Conservation (phyloP, 2,888 invertebrate genomes). For the Eustalomyia histrio region DNA sequence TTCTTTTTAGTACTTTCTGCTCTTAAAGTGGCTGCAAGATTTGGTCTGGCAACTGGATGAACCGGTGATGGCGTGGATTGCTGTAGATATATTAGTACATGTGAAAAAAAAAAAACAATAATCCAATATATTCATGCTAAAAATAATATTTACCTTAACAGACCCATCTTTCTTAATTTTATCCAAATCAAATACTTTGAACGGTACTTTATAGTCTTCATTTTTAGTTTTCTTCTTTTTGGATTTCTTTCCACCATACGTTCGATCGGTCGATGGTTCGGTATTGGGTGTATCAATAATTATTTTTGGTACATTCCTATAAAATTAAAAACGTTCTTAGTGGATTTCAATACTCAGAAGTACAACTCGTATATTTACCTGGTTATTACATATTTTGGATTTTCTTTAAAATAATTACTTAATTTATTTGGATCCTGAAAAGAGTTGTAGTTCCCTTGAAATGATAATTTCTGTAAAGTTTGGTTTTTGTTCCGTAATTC, state of each 20-base stretch:
- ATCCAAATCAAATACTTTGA: constrained; percentile 69
- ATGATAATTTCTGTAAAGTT: constrained; percentile 46
- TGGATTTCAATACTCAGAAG: background rate
- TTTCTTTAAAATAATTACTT: constrained; percentile 69
- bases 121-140: background rate
- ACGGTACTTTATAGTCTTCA: constrained; percentile 60
- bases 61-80: constrained; percentile 72
- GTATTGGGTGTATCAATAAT: constrained; percentile 69
- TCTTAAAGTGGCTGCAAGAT: constrained; percentile 78
- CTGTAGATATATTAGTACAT: constrained; percentile 31
- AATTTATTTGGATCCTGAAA: constrained; percentile 48
- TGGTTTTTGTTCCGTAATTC: constrained; percentile 43
- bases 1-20: constrained; percentile 76
- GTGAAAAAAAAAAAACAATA: too few relatives aligned
- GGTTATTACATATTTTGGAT: background rate
- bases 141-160: constrained; percentile 40
- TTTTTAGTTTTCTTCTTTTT: constrained; percentile 46
- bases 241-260: constrained; percentile 60
- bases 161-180: constrained; percentile 34
- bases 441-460: constrained; percentile 42
- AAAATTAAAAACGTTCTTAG: background rate
- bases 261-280: constrained; percentile 52
- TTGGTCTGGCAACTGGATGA: constrained; percentile 78
- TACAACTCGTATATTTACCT: constrained; percentile 30
- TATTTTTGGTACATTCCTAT: constrained; percentile 70